These are phyloP conservation scores for Ailurus styani DNA, from an alignment of 2,113 vertebrate genomes.

Conservation along the genomic window DNA sequence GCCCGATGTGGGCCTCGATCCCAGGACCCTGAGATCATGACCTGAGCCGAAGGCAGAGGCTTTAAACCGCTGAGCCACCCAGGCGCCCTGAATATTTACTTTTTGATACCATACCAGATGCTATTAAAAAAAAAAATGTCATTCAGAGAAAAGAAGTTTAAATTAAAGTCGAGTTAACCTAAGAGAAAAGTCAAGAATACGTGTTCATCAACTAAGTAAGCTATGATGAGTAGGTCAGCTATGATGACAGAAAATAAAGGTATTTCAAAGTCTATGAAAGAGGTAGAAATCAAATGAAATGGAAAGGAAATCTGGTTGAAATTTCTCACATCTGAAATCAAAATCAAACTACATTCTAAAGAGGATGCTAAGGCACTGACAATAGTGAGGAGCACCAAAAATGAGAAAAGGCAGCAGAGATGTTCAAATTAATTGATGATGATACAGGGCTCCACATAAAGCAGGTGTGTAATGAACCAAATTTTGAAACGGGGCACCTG, in stretches of 20 bases:
- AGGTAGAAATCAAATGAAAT: background rate
- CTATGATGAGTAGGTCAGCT: background rate
- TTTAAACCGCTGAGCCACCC: too few relatives aligned
- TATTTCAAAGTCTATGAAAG: background rate
- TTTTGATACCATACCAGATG: background rate
- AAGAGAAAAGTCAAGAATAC: constrained; percentile 1
- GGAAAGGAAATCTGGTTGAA: background rate
- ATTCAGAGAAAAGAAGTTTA: constrained; percentile 11
- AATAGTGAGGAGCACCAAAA: background rate
- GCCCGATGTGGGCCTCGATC: too few relatives aligned
- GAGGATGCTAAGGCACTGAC: background rate
- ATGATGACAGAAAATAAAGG: background rate
- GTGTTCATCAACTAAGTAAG: background rate
- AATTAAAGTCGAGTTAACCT: background rate
- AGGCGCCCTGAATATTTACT: background rate
- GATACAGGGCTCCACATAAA: background rate
- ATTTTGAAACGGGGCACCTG: background rate
- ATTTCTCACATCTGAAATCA: background rate
- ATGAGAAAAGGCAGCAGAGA: background rate
- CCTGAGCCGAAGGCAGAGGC: too few relatives aligned
- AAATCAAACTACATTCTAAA: background rate
- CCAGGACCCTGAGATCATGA: too few relatives aligned
- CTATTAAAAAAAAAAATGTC: background rate
- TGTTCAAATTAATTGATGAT: background rate
- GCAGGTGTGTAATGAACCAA: background rate